Base-by-base conservation (phyloP, 1,140 invertebrate genomes). In the Anastrepha ludens region DNA sequence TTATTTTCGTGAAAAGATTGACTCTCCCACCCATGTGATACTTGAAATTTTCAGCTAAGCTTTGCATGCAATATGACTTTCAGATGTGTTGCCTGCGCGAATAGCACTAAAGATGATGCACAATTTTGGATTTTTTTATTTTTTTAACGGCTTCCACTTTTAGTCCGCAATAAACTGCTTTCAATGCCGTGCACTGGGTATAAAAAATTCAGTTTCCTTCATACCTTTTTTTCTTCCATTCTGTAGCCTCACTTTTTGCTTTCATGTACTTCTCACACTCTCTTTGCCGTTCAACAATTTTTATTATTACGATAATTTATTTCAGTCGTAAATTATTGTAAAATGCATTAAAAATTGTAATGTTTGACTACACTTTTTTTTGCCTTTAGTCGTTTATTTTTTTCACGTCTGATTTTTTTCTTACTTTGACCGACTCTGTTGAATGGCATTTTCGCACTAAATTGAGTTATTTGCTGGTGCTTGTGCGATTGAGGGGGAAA, bases 231-330 rank as follows among this genome's bases (percentile, higher is more conserved):
- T 17, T 6, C 2, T 41, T 81, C n/a, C 6, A 13, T 81, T 81
- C 13, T 74, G 5, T 17, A 6, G 39, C 11, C 41, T 74, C 1
- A 15, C 41, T 2, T 8, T 29, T n/a, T 47, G 67, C 41, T 58
- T 58, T 81, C 44, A 81, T 81, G 47, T 50, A 29, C 47, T 50
- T 20, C 8, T 11, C 74, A 81, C 15, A 81, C 9, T 7, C 47
- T 2, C 20, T 55, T 58, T 47, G 17, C 74, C 74, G 44, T 81
- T 58, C 74, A 81, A 81, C 74, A 86, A 86, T 86, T 86, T 60
- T 86, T 86, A 86, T 86, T 86, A 86, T 59, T 62, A 62, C 55
- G 85, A 86, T 86, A 86, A 86, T 60, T 86, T 62, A 86, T 60
- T 86, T 86, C 13, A 86, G 58, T 86, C 85, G 59, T 86, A 86